Evolutionary conservation across 2,888 invertebrate genomes (phyloP), one percentile per base, ranked within the genome.

Genomic region (Eulithis prunata): DNA sequence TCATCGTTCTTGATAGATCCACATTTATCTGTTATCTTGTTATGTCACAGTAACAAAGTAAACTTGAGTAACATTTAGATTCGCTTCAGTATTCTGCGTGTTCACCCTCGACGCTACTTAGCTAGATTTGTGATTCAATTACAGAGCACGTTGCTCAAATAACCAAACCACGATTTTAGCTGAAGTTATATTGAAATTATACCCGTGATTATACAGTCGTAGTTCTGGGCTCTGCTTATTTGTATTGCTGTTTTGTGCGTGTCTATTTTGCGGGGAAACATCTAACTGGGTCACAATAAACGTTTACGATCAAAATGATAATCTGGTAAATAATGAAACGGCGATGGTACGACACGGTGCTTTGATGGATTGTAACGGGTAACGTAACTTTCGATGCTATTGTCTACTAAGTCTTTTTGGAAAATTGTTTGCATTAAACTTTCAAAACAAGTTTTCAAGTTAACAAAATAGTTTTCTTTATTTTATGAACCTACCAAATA

Each of bases 261-360:
- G 84, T 80, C 82, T 73, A 72, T 70, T 72, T 72, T 77, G 77
- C 80, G 73, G 80, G 83, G 76, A 73, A 79, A 77, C 78, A 66
- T 69, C 74, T 74, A 89, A 89, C 86, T 88, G 79, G 90, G 90
- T 87, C 90, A 85, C 87, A 81, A 81, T 84, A 84, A 87, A 82
- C 86, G 77, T 89, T 89, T 87, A 88, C 86, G 81, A 80, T 81
- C 78, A 77, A 84, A 80, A 87, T 85, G 87, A 85, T 89, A 87
- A 87, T 85, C 80, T 81, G 77, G 76, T 78, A 78, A 83, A 85
- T 86, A 86, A 87, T 86, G 81, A 81, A 83, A 74, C 77, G 74
- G 78, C 70, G 80, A 78, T 74, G 79, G 81, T 77, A 82, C 82
- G 72, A 77, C 72, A 68, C 75, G 71, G 71, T 68, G 68, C 62